phyloP scores from a whole-genome alignment of 2,797 vertebrate species.

The Octomys mimax region DNA sequence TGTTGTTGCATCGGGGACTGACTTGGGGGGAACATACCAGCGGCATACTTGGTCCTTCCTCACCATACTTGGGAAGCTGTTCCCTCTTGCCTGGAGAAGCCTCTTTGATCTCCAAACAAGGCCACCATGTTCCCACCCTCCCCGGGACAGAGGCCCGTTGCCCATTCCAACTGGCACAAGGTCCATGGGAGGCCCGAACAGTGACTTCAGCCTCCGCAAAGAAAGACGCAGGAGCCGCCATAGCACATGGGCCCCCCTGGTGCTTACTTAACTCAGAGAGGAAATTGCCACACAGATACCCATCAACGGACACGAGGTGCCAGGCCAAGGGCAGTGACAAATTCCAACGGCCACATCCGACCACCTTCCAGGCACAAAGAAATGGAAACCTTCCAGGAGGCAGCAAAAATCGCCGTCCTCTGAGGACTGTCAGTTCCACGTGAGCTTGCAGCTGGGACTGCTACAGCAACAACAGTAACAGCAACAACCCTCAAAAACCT shows the following conservation, averaged over 20 bases:
- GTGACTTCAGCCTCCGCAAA: neutral
- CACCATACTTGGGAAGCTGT: neutral
- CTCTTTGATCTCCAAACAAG: neutral
- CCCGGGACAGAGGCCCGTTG: neutral
- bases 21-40: neutral
- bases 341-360: constrained; percentile 65
- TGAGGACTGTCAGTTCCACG: neutral
- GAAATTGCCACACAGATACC: constrained; percentile 80
- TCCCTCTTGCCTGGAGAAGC: neutral
- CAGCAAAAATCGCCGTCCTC: neutral
- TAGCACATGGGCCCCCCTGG: neutral
- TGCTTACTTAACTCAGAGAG: constrained; percentile 77
- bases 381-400: constrained; percentile 60
- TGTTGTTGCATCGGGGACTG: neutral
- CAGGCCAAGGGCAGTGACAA: constrained; percentile 33
- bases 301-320: constrained; percentile 69
- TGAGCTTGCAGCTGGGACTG: neutral
- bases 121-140: neutral
- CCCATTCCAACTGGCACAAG: neutral
- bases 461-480: neutral
- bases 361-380: constrained; percentile 20
- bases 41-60: neutral
- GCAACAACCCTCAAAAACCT: too few relatives aligned
- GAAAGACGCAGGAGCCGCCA: constrained; percentile 25
- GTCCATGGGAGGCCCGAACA: neutral